Conservation (phyloP, 2,797 vertebrate genomes). For the Taeniopygia guttata region DNA sequence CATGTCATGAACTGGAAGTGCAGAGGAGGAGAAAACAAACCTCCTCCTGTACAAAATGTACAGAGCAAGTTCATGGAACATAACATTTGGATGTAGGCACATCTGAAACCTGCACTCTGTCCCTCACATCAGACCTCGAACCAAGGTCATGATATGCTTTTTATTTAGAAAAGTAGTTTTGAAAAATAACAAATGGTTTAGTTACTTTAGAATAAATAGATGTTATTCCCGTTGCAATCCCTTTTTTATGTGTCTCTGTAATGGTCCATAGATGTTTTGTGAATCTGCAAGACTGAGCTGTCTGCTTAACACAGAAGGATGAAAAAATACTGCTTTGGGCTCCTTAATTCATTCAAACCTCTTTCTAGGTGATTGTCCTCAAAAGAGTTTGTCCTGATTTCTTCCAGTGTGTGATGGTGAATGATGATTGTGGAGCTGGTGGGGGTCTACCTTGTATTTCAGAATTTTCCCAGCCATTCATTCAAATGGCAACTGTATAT, state of each 20-base stretch:
- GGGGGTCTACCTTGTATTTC: not conserved
- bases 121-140: not conserved
- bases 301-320: not conserved
- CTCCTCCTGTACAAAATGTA: not conserved
- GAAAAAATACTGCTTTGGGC: not conserved
- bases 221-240: not conserved
- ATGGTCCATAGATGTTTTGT: not conserved
- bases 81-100: not conserved
- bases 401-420: not conserved
- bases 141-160: not conserved
- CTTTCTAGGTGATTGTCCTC: not conserved
- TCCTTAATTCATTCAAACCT: not conserved
- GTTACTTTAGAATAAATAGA: not conserved
- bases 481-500: not conserved
- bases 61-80: not conserved
- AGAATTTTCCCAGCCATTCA: not conserved
- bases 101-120: slow-evolving; percentile 6
- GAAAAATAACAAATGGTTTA: not conserved
- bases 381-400: not conserved
- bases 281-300: not conserved
- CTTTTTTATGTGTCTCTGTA: not conserved
- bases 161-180: slow-evolving; percentile 17
- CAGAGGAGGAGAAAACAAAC: not conserved
- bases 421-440: not conserved
- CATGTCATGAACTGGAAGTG: slow-evolving; percentile 6